Evolutionary conservation across 1,140 invertebrate genomes (phyloP).

Genomic region (Papilio xuthus): DNA sequence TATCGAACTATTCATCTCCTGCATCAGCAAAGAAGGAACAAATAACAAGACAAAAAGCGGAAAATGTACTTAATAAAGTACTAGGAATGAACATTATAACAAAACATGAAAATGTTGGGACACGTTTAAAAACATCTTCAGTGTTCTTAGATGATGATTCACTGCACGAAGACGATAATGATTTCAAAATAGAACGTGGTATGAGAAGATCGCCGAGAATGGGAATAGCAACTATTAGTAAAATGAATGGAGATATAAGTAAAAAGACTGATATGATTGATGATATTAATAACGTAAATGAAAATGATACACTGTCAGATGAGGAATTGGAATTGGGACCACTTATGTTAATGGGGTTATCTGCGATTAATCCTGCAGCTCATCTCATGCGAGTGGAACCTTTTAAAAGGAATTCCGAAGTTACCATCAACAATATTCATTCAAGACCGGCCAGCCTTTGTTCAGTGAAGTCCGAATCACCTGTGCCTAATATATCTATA

Average conservation of each 20-base stretch:
- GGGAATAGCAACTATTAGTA: slow-evolving; percentile 75
- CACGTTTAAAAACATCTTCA: slow-evolving; percentile 72
- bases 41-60: slow-evolving; percentile 75
- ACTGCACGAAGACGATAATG: slow-evolving; percentile 71
- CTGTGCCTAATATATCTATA: slow-evolving; percentile 87
- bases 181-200: slow-evolving; percentile 74
- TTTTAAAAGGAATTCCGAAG: slow-evolving; percentile 60
- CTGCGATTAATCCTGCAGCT: slow-evolving; percentile 84
- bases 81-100: slow-evolving; percentile 78
- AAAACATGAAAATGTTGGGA: slow-evolving; percentile 74
- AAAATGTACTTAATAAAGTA: slow-evolving; percentile 77
- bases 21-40: slow-evolving; percentile 67
- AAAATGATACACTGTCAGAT: slow-evolving; percentile 71
- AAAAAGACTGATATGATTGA: slow-evolving; percentile 67
- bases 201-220: slow-evolving; percentile 72
- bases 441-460: slow-evolving; percentile 69
- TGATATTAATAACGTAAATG: slow-evolving; percentile 65
- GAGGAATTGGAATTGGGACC: slow-evolving; percentile 83
- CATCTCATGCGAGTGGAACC: slow-evolving; percentile 84
- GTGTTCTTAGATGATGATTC: slow-evolving; percentile 77
- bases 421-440: slow-evolving; percentile 53
- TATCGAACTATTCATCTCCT: slow-evolving; percentile 63
- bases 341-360: slow-evolving; percentile 84
- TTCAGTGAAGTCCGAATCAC: slow-evolving; percentile 72
- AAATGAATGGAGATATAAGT: slow-evolving; percentile 77